Conservation (phyloP, 2,113 vertebrate genomes). For the Origma solitaria region DNA sequence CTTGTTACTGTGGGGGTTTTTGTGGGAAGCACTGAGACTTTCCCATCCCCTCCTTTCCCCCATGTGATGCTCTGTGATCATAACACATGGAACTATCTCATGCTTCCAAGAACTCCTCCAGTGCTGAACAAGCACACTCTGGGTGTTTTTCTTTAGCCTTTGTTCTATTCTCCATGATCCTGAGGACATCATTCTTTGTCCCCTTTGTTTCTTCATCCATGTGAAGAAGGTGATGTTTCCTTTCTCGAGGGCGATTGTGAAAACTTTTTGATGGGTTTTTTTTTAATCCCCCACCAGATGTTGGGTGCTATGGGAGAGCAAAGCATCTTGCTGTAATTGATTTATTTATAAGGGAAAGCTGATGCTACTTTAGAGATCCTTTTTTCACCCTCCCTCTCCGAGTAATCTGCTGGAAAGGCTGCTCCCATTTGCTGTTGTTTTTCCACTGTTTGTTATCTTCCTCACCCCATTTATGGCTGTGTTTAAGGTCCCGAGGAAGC, state of each 20-base stretch:
- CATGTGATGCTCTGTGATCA: slow-evolving; percentile 28
- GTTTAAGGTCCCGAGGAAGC: not conserved
- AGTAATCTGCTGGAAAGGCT: not conserved
- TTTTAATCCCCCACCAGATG: not conserved
- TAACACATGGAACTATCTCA: slow-evolving; percentile 30
- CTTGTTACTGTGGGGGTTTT: slow-evolving; percentile 34
- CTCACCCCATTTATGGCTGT: not conserved
- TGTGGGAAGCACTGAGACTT: slow-evolving; percentile 53
- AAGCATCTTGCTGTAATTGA: not conserved
- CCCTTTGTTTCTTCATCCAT: not conserved
- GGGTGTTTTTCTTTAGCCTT: not conserved
- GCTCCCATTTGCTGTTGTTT: not conserved
- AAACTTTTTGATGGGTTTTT: not conserved
- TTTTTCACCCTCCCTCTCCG: accelerated
- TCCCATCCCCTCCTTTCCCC: slow-evolving; percentile 47
- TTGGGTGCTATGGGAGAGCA: not conserved
- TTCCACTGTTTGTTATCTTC: not conserved
- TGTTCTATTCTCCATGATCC: not conserved
- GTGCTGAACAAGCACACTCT: slow-evolving; percentile 5
- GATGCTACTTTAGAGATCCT: not conserved
- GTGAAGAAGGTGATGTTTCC: not conserved
- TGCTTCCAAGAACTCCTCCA: slow-evolving; percentile 37
- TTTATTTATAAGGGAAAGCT: not conserved
- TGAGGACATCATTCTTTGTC: not conserved
- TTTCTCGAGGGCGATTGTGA: not conserved